Percentiles rank a stretch among this genome's conserved stretches.
Conservation (phyloP, 2,113 vertebrate species). For the Corythornis cristatus region DNA sequence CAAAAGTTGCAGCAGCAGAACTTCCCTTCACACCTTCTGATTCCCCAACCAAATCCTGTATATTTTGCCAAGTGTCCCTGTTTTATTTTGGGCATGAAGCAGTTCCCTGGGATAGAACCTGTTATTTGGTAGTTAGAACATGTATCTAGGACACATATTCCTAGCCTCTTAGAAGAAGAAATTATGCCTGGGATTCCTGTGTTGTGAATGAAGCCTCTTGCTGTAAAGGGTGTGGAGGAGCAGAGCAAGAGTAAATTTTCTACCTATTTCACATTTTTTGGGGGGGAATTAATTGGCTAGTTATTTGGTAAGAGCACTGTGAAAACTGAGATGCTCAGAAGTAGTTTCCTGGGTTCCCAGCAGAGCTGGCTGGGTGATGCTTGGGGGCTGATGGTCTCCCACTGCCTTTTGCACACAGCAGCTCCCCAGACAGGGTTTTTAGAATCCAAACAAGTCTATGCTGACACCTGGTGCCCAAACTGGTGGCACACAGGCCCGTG, state of each 20-base stretch:
- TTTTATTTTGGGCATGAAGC: constrained; percentile 10
- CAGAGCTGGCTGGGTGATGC: not conserved
- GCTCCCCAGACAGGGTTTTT: not conserved
- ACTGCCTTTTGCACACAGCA: not conserved
- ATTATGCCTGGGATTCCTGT: no score
- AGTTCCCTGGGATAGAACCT: not conserved
- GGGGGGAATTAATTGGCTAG: not conserved
- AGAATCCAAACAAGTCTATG: not conserved
- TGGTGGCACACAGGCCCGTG: not conserved
- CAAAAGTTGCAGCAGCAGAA: not conserved
- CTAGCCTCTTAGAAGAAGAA: no score
- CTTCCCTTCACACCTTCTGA: not conserved
- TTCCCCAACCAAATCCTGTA: not conserved
- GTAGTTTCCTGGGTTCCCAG: not conserved
- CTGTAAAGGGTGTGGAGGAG: no score
- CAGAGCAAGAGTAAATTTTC: not conserved
- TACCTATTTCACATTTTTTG: not conserved
- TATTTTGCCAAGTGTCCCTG: not conserved
- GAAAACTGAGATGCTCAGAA: not conserved
- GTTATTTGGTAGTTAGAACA: not conserved
- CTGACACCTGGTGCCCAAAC: not conserved
- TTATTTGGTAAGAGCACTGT: not conserved
- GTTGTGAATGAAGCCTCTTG: no score
- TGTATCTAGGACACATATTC: not conserved
- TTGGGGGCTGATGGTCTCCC: not conserved